Conservation (phyloP, 2,797 vertebrate species). For the Hydrolagus colliei region DNA sequence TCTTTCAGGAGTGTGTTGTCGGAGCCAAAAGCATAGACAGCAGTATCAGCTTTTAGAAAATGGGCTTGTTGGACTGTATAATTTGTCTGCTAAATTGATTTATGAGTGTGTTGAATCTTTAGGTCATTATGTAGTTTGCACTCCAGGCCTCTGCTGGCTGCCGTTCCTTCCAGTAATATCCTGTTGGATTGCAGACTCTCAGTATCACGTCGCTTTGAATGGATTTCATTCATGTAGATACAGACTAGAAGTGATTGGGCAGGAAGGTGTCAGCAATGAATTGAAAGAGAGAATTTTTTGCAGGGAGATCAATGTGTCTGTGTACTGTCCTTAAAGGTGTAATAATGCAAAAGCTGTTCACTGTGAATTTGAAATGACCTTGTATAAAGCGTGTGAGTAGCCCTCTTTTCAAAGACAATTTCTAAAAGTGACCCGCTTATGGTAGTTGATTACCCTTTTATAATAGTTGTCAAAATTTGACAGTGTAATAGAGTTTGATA, state of each 20-base stretch:
- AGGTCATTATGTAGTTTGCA: slow-evolving; percentile 24
- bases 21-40: slow-evolving; percentile 8
- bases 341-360: not conserved
- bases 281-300: not conserved
- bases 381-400: not conserved
- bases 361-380: not conserved
- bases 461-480: too few species aligned
- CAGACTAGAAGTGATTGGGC: not conserved
- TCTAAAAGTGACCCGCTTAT: not conserved
- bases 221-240: not conserved
- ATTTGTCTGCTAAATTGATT: slow-evolving; percentile 23
- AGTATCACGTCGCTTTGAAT: slow-evolving; percentile 3
- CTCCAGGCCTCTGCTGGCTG: slow-evolving; percentile 5
- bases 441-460: not conserved
- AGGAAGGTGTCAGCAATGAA: slow-evolving; percentile 19
- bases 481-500: too few species aligned
- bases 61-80: not conserved
- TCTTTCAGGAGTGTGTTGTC: not conserved
- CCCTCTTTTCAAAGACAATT: not conserved
- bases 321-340: slow-evolving; percentile 9
- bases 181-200: not conserved
- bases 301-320: not conserved
- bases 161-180: slow-evolving; percentile 17
- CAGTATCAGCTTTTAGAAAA: slow-evolving; percentile 16
- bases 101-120: slow-evolving; percentile 1